Conservation (phyloP, 1,140 invertebrate species). For the Epicauta chinensis region DNA sequence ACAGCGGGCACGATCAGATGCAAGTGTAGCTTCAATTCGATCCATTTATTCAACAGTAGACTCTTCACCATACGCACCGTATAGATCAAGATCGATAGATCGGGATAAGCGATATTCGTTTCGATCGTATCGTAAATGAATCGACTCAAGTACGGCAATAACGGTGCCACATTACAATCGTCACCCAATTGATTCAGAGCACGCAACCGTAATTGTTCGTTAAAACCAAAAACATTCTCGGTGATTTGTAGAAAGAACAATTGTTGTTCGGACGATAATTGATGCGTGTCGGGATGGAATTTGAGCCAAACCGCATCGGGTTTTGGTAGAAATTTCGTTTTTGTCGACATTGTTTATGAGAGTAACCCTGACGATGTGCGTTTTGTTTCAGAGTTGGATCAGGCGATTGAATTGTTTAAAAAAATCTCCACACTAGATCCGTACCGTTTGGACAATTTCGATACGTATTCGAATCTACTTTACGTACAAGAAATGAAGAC, state of each 20-base stretch:
- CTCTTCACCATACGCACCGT: slow-evolving; percentile 26
- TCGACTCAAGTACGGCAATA: slow-evolving; percentile 23
- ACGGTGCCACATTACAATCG: slow-evolving; percentile 24
- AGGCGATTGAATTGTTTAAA: slow-evolving; percentile 79
- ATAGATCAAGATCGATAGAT: slow-evolving; percentile 31
- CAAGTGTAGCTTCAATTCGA: slow-evolving; percentile 20
- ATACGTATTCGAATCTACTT: slow-evolving; percentile 93
- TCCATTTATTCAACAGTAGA: slow-evolving; percentile 22
- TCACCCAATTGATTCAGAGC: slow-evolving; percentile 16
- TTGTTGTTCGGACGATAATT: slow-evolving; percentile 28
- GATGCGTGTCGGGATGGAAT: slow-evolving; percentile 20
- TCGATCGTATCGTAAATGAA: slow-evolving; percentile 29
- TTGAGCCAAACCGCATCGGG: slow-evolving; percentile 25
- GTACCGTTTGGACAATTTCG: slow-evolving; percentile 89
- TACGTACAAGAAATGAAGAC: slow-evolving; percentile 91
- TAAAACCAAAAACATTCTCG: slow-evolving; percentile 30
- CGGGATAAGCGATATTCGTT: slow-evolving; percentile 24
- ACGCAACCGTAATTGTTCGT: slow-evolving; percentile 27
- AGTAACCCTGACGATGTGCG: not conserved
- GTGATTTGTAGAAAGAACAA: slow-evolving; percentile 26
- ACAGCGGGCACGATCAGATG: slow-evolving; percentile 24
- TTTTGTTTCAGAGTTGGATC: slow-evolving; percentile 72
- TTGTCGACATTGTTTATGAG: not conserved
- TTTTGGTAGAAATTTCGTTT: slow-evolving; percentile 21
- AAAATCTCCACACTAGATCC: slow-evolving; percentile 81